Conservation (phyloP, 35 echinoderm and acorn worm genomes). For the Patiria miniata region DNA sequence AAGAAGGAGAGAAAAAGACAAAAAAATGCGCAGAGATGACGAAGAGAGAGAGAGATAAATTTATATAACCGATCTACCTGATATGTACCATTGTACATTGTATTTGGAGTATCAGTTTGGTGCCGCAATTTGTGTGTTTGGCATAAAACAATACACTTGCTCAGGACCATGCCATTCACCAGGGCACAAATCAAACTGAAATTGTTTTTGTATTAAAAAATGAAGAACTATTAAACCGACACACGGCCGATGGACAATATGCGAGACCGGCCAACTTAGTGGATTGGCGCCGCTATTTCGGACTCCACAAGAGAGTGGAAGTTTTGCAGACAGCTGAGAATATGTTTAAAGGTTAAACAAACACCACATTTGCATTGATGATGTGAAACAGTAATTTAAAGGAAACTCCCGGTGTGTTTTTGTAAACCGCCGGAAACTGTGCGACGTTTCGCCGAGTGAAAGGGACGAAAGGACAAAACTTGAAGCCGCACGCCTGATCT, state of each 20-base stretch:
- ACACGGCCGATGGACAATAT: not conserved
- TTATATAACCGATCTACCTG: no score
- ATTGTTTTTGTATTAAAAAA: no score
- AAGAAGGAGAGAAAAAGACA: not conserved
- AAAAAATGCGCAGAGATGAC: no score
- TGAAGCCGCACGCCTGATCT: no score
- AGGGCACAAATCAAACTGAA: no score
- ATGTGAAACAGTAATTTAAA: constrained; percentile 11
- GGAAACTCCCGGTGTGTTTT: not conserved
- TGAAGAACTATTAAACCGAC: not conserved
- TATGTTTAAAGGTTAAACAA: not conserved
- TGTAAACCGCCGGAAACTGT: not conserved
- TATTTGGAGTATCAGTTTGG: no score
- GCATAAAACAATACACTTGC: not conserved
- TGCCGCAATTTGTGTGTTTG: not conserved
- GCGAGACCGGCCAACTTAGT: not conserved
- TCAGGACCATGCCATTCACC: not conserved
- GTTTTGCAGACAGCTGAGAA: not conserved
- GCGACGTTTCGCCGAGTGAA: no score
- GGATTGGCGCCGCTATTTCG: not conserved
- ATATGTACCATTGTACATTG: no score
- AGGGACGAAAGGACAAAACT: no score
- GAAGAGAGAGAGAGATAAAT: no score
- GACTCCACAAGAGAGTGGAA: not conserved
- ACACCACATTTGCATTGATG: not conserved